phyloP scores from a whole-genome alignment of 2,797 vertebrate genomes.

The Macropodus opercularis region DNA sequence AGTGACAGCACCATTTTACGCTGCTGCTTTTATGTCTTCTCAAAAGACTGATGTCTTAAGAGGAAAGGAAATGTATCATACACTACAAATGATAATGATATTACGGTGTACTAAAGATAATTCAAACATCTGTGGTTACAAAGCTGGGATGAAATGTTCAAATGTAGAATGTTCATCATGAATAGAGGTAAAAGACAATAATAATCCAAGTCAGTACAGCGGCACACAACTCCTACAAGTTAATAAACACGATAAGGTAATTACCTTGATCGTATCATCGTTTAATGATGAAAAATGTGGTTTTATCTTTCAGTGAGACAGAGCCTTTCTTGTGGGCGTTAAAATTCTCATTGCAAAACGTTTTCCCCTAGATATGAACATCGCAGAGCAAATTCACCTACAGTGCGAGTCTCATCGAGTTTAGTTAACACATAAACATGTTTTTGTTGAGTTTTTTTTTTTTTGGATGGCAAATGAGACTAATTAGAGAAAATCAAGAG shows the following conservation, averaged over 20 bases:
- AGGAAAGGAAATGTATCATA: not conserved
- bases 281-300: slow-evolving; percentile 36
- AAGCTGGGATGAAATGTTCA: not conserved
- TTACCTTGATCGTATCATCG: slow-evolving; percentile 55
- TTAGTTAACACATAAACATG: not conserved
- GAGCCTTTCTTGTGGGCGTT: slow-evolving; percentile 30
- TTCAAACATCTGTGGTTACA: slow-evolving; percentile 3
- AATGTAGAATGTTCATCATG: no score
- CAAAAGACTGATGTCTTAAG: slow-evolving; percentile 2
- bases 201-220: not conserved
- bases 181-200: not conserved
- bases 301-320: slow-evolving; percentile 36
- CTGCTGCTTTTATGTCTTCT: slow-evolving; percentile 30
- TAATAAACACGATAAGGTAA: slow-evolving; percentile 35
- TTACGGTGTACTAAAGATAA: not conserved
- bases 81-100: not conserved
- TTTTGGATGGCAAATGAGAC: not conserved
- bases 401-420: slow-evolving; percentile 23
- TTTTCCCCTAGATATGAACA: slow-evolving; percentile 30
- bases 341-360: slow-evolving; percentile 21
- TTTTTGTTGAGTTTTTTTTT: no score
- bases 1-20: slow-evolving; percentile 20
- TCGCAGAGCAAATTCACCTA: slow-evolving; percentile 23
- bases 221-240: not conserved
- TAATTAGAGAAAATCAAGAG: not conserved